Conservation (phyloP, 2,888 invertebrate genomes). For the Alentia gelatinosa region DNA sequence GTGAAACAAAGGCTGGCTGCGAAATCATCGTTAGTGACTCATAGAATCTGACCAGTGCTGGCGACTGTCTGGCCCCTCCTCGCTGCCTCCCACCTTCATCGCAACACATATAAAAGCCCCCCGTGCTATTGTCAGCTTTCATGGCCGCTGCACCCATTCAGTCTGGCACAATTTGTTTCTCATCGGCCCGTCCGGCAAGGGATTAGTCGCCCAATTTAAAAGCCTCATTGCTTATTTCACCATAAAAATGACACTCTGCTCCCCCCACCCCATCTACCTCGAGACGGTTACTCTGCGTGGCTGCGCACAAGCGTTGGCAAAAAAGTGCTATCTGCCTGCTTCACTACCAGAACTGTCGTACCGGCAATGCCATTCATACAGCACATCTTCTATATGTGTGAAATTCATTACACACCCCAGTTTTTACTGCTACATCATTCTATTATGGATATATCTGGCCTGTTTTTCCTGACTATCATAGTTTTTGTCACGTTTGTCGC, state of each 20-base stretch:
- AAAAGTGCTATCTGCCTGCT: background rate
- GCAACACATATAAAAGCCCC: background rate
- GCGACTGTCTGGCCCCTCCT: background rate
- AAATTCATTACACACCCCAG: background rate
- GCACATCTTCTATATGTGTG: background rate
- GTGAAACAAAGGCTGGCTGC: background rate
- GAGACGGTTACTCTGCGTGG: too few species aligned
- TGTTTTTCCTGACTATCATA: too few species aligned
- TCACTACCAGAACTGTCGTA: background rate
- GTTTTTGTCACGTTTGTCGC: too few species aligned
- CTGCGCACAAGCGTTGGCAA: background rate
- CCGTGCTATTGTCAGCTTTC: background rate
- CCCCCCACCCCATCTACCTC: background rate
- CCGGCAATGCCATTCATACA: background rate
- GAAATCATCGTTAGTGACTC: background rate
- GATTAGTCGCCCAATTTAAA: background rate
- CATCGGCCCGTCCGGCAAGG: background rate
- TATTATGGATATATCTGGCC: background rate
- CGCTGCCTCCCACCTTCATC: background rate
- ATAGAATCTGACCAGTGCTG: background rate
- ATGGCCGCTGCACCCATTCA: background rate
- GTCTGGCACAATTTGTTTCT: slow-evolving; percentile 1
- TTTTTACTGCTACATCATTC: background rate
- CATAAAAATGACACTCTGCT: background rate
- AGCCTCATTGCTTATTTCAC: background rate